phyloP scores from a whole-genome alignment of 2,113 vertebrate genomes.

The Otis tarda region DNA sequence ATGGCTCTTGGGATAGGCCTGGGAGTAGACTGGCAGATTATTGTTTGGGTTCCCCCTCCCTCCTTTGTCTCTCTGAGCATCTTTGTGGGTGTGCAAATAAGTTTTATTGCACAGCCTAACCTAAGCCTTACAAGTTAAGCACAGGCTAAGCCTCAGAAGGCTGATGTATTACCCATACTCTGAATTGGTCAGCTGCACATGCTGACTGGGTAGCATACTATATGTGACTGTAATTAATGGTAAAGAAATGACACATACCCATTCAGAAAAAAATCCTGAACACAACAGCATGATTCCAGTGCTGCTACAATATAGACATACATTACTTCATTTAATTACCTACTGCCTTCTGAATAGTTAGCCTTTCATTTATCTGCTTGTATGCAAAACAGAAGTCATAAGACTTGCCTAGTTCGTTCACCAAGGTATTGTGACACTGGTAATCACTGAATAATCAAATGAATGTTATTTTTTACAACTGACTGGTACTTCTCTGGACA shows the following conservation, averaged over 20 bases:
- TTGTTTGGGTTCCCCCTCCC: background rate
- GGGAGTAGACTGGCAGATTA: background rate
- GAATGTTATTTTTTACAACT: background rate
- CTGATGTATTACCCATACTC: background rate
- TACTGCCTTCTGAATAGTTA: background rate
- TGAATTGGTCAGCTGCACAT: background rate
- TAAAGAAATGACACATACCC: background rate
- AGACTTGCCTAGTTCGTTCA: background rate
- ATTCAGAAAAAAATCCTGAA: background rate
- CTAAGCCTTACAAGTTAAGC: background rate
- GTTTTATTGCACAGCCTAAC: background rate
- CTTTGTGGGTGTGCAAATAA: background rate
- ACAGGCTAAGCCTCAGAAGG: background rate
- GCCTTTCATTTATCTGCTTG: background rate
- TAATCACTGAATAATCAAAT: background rate
- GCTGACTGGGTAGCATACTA: background rate
- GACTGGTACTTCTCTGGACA: background rate
- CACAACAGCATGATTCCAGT: background rate
- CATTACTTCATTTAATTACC: background rate
- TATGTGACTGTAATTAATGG: fast-evolving
- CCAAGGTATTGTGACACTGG: background rate
- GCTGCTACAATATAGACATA: background rate
- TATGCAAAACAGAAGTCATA: background rate
- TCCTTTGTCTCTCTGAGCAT: background rate
- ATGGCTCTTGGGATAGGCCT: background rate